A percentile compares a stretch with the other conserved stretches of the same genome.
phyloP scores from a whole-genome alignment of 2,113 vertebrate genomes.

The Hiodon tergisus region DNA sequence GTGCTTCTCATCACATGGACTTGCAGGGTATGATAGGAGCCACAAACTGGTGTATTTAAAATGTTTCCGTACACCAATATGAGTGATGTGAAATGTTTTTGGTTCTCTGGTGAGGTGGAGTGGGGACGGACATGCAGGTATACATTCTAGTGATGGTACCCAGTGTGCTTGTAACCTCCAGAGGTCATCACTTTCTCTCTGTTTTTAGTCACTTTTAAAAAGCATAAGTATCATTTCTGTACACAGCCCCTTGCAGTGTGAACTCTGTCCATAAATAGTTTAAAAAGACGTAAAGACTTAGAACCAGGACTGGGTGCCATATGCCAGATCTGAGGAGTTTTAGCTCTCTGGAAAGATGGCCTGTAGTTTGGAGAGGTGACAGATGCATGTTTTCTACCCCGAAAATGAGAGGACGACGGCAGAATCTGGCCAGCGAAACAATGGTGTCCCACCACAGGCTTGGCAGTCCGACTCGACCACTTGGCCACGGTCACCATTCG shows the following conservation, averaged over 20 bases:
- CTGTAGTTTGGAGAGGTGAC: not conserved
- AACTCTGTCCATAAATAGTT: not conserved
- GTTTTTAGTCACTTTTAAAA: not conserved
- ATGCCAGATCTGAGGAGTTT: not conserved
- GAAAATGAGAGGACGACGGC: not conserved
- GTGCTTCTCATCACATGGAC: no score
- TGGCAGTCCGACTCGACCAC: not conserved
- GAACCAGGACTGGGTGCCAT: not conserved
- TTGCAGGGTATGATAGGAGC: no score
- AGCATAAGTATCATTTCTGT: not conserved
- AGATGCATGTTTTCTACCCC: not conserved
- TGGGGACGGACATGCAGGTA: not conserved
- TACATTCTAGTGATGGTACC: not conserved
- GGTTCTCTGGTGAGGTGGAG: not conserved
- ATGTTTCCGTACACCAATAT: no score
- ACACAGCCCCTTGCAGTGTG: not conserved
- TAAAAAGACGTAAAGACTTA: not conserved
- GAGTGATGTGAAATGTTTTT: no score
- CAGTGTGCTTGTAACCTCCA: not conserved
- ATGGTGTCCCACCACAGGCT: not conserved
- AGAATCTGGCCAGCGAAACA: not conserved
- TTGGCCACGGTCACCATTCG: no score
- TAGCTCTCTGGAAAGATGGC: not conserved
- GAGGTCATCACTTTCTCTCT: not conserved
- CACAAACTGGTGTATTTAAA: no score